Percentiles rank a stretch among this genome's conserved stretches.
These are phyloP conservation scores for Odobenus rosmarus DNA, from an alignment of 2,113 vertebrate species.

Conservation along the genomic window DNA sequence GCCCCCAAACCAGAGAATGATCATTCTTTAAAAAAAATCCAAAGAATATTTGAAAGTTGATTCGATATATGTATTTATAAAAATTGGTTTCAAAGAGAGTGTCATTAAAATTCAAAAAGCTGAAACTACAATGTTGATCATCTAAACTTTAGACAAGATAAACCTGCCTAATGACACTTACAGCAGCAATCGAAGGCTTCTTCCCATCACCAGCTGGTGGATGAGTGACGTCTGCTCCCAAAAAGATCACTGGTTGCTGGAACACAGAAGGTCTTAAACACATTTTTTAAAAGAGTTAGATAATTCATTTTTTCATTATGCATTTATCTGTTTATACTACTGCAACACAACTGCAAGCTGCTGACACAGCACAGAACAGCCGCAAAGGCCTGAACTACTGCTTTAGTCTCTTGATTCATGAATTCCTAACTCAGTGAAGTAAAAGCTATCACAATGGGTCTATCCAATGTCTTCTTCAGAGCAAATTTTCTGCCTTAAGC, in stretches of 20 bases:
- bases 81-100: conserved; percentile 43
- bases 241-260: conserved; percentile 99
- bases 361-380: neutral
- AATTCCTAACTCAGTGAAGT: neutral
- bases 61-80: neutral
- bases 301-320: conserved; percentile 41
- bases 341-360: neutral
- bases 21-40: neutral
- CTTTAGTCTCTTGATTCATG: conserved; percentile 28
- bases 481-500: neutral
- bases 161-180: conserved; percentile 83
- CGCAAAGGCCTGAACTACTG: neutral
- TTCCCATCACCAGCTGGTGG: conserved; percentile 99
- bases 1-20: neutral
- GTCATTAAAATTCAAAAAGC: conserved; percentile 31
- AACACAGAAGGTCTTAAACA: conserved; percentile 97
- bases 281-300: conserved; percentile 76
- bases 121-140: neutral
- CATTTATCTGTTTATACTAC: conserved; percentile 39
- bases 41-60: conserved; percentile 10
- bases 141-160: neutral
- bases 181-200: conserved; percentile 99
- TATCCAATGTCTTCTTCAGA: neutral
- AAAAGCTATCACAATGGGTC: neutral
- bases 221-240: conserved; percentile 99